Evolutionary conservation across 2,888 invertebrate genomes (phyloP).

Genomic region (Drosophila kanekoi): DNA sequence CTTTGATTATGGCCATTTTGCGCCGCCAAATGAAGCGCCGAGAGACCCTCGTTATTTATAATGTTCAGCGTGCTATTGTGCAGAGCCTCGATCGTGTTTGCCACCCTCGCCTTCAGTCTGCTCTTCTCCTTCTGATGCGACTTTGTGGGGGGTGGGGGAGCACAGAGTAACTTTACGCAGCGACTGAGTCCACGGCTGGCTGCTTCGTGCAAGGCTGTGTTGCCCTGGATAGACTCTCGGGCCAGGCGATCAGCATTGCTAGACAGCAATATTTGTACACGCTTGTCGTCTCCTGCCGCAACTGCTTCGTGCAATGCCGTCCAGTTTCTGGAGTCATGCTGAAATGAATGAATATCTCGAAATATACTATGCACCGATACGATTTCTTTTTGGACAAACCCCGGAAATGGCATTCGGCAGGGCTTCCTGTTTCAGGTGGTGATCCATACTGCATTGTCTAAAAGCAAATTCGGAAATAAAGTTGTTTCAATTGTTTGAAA

Average conservation of each 20-base stretch:
- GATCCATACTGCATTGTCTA: conserved; percentile 84
- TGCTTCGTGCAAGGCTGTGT: conserved; percentile 97
- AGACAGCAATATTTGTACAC: conserved; percentile 73
- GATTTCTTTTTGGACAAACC: conserved; percentile 59
- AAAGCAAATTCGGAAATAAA: conserved; percentile 22
- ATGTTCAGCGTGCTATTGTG: conserved; percentile 88
- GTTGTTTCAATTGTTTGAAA: background rate
- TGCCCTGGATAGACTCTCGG: conserved; percentile 90
- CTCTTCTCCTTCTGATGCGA: conserved; percentile 64
- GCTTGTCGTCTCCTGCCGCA: conserved; percentile 78
- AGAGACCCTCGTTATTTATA: conserved; percentile 94
- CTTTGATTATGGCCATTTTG: conserved; percentile 99
- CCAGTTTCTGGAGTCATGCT: conserved; percentile 80
- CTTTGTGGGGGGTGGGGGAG: conserved; percentile 66
- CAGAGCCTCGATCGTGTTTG: conserved; percentile 85
- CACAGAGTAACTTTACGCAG: conserved; percentile 90
- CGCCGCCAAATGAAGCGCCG: conserved; percentile 96
- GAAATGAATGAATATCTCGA: conserved; percentile 3
- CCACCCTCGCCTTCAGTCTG: conserved; percentile 70
- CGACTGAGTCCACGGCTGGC: conserved; percentile 97
- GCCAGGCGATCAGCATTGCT: conserved; percentile 79
- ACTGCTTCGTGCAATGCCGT: conserved; percentile 81
- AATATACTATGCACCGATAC: conserved; percentile 1
- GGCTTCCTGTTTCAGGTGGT: conserved; percentile 78
- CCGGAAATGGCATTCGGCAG: conserved; percentile 82